Base-by-base conservation (phyloP, 2,888 invertebrate species). In the Lasioglossum villosulum region DNA sequence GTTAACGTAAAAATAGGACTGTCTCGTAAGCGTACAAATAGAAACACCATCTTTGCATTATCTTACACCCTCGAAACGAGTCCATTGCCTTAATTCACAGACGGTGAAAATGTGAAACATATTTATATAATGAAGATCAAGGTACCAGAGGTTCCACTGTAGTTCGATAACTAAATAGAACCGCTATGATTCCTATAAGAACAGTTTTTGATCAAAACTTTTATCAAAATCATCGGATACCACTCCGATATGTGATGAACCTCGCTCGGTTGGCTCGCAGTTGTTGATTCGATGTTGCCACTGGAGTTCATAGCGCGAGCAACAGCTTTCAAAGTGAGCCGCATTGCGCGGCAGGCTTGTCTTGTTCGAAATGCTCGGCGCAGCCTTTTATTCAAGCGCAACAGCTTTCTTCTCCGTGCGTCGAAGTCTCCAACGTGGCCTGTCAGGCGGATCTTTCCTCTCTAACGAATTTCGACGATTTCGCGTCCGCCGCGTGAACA, bases 401-500 rank as follows among this genome's bases (percentile, higher is more conserved):
- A 48, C 72, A 52, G 16, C 71, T 34, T 42, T 56, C 48, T 48
- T 73, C n/a, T 3, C 23, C 45, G 2, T 14, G 84, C 45, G 34
- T 80, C 39, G 30, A 63, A 42, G 30, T 66, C 66, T 39, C 39
- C 70, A 19, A 1, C 23, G 42, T 75, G 75, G 77, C 14, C 82
- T 78, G 84, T 90, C 89, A 89, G 73, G 76, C 82, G 34, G 66
- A 70, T 12, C 74, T 80, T 45, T 84, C 73, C 30, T 83, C 66
- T 2, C 70, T 73, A 12, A 83, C 79, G 19, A 82, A 45, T 19
- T 70, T 78, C 4, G n/a, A 42, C 48, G 84, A 37, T 23, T 77
- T 78, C 42, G 48, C 78, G 68, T 80, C 82, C 30, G 74, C 70
- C 56, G 82, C 80, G 80, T 93, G 93, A 34, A 93, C 91, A 82